These are phyloP conservation scores for Caenorhabditis becei DNA, from an alignment of 2,888 invertebrate species.

Conservation along the genomic window DNA sequence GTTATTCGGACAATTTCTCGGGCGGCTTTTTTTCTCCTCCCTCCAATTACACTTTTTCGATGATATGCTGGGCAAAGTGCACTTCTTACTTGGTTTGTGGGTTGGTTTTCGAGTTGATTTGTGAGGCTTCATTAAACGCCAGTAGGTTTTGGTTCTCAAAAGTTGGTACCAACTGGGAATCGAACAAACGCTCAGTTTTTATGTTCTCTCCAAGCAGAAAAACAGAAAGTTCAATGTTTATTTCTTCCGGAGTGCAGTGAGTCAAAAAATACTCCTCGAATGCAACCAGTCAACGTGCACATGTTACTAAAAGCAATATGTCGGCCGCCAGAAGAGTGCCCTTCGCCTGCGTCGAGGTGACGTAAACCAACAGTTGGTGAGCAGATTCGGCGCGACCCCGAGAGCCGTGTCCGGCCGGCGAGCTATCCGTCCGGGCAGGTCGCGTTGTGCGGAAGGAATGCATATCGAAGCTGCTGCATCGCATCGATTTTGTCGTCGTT, in stretches of 20 bases:
- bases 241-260: conserved; percentile 4
- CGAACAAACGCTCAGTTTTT: not conserved
- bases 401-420: conserved; percentile 7
- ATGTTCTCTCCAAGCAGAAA: not conserved
- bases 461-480: conserved; percentile 53
- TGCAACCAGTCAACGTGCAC: not conserved
- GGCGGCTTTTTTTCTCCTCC: not conserved
- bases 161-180: too few species aligned
- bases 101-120: not conserved
- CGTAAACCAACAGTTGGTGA: conserved; percentile 45
- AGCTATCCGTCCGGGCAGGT: conserved; percentile 28
- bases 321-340: not conserved
- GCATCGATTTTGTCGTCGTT: conserved; percentile 56
- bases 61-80: too few species aligned
- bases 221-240: not conserved
- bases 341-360: not conserved
- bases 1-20: conserved; percentile 7
- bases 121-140: not conserved
- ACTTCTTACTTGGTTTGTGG: too few species aligned
- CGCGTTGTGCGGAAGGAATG: conserved; percentile 45
- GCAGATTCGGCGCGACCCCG: conserved; percentile 24
- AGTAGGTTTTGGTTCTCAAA: too few species aligned
- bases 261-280: conserved; percentile 10
- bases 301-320: conserved; percentile 42
- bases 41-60: not conserved